Evolutionary conservation across 2,888 invertebrate genomes (phyloP).

Genomic region (Drosophila suboccidentalis): DNA sequence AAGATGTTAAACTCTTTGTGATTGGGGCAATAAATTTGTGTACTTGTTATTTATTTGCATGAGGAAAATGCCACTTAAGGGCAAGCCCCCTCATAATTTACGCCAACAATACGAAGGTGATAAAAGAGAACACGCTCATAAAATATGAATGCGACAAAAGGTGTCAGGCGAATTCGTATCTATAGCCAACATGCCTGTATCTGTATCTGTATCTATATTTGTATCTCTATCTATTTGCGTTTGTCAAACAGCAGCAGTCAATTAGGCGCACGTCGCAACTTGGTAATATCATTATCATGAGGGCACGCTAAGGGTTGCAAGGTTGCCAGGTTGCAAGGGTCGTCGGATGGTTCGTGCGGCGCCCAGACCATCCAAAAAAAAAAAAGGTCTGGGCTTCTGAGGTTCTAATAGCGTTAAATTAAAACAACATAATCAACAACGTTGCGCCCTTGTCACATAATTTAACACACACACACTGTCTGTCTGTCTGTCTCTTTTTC

Average conservation of each 20-base stretch:
- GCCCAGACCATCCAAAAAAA: neutral
- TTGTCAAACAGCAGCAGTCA: constrained; percentile 81
- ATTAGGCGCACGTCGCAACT: constrained; percentile 69
- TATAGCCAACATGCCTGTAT: constrained; percentile 23
- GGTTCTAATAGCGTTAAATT: constrained; percentile 83
- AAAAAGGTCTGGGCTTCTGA: constrained; percentile 50
- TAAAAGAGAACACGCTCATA: constrained; percentile 46
- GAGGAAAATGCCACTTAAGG: constrained; percentile 52
- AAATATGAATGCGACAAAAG: constrained; percentile 62
- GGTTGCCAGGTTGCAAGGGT: constrained; percentile 36
- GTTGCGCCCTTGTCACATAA: constrained; percentile 73
- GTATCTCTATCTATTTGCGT: constrained; percentile 65
- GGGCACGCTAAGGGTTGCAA: constrained; percentile 43
- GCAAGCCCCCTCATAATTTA: constrained; percentile 50
- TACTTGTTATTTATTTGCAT: constrained; percentile 78
- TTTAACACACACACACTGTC: constrained; percentile 54
- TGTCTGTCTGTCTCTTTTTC: constrained; percentile 4
- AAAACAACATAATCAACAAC: constrained; percentile 81
- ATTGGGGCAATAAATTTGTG: constrained; percentile 48
- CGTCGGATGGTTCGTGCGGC: constrained; percentile 18
- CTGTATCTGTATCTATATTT: constrained; percentile 28
- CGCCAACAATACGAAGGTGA: constrained; percentile 30
- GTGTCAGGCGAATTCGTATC: constrained; percentile 39
- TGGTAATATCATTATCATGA: constrained; percentile 49
- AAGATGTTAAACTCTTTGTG: constrained; percentile 8